Conservation (phyloP, 1,140 invertebrate genomes). For the Saccostrea glomerata region DNA sequence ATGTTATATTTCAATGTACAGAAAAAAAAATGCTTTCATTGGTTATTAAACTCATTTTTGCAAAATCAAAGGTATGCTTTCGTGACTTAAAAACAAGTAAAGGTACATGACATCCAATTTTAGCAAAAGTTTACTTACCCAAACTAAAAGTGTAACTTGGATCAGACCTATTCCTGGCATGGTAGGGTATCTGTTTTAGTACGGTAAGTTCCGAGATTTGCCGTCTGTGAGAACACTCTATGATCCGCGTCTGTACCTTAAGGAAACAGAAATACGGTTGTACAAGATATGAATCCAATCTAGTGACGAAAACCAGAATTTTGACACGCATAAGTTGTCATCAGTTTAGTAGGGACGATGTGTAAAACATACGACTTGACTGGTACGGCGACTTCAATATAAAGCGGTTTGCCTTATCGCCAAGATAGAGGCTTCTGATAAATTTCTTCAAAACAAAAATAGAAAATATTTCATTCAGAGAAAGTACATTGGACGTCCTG, state of each 20-base stretch:
- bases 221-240: not conserved
- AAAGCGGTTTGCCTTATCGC: not conserved
- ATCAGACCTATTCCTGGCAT: not conserved
- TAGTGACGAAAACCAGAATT: slow-evolving; percentile 13
- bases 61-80: too few relatives aligned
- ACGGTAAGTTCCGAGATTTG: not conserved
- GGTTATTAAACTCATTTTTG: too few relatives aligned
- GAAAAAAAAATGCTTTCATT: too few relatives aligned
- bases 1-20: too few relatives aligned
- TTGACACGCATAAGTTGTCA: not conserved
- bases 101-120: too few relatives aligned
- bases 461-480: slow-evolving; percentile 29
- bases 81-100: too few relatives aligned
- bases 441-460: slow-evolving; percentile 5
- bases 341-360: not conserved
- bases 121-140: not conserved
- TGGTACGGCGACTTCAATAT: not conserved
- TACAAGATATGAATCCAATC: slow-evolving; percentile 3
- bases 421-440: not conserved
- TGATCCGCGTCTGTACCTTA: not conserved
- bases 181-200: not conserved
- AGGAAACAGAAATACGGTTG: not conserved
- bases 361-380: not conserved
- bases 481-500: slow-evolving; percentile 20
- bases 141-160: not conserved